A percentile compares a stretch with the other conserved stretches of the same genome.
These are phyloP conservation scores for Hemiprocne comata DNA, from an alignment of 2,113 vertebrate species.

Conservation along the genomic window DNA sequence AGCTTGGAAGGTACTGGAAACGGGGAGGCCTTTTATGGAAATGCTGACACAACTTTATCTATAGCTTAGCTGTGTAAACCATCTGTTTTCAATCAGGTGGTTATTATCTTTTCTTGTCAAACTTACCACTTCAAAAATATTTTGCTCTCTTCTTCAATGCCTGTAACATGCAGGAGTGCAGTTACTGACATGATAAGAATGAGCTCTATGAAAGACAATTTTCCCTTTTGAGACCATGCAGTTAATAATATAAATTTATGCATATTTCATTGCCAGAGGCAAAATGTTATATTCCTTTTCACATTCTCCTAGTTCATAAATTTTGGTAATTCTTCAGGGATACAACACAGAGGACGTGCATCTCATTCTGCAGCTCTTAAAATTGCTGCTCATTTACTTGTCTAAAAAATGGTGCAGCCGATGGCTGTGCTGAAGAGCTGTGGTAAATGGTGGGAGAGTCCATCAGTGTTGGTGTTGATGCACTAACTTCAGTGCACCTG, in stretches of 20 bases:
- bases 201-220: neutral
- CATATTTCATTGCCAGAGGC: neutral
- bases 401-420: neutral
- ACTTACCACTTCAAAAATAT: slow-evolving; percentile 42
- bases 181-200: neutral
- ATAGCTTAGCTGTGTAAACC: neutral
- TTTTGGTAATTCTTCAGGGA: neutral
- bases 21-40: slow-evolving; percentile 12
- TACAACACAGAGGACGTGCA: too few species aligned
- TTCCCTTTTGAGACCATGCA: neutral
- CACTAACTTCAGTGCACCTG: neutral
- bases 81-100: slow-evolving; percentile 69
- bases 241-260: neutral
- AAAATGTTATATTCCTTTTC: neutral
- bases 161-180: neutral
- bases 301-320: neutral
- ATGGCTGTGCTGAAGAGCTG: neutral
- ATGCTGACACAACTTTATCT: slow-evolving; percentile 46
- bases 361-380: neutral
- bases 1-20: slow-evolving; percentile 20
- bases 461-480: fast-evolving
- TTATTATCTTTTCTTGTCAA: slow-evolving; percentile 66
- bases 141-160: slow-evolving; percentile 27
- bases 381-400: neutral
- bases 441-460: neutral